Percentiles rank a stretch among this genome's conserved stretches.
These are phyloP conservation scores for Phymanthus crucifer DNA, from an alignment of 92 coral and sea anemone species.

Conservation along the genomic window DNA sequence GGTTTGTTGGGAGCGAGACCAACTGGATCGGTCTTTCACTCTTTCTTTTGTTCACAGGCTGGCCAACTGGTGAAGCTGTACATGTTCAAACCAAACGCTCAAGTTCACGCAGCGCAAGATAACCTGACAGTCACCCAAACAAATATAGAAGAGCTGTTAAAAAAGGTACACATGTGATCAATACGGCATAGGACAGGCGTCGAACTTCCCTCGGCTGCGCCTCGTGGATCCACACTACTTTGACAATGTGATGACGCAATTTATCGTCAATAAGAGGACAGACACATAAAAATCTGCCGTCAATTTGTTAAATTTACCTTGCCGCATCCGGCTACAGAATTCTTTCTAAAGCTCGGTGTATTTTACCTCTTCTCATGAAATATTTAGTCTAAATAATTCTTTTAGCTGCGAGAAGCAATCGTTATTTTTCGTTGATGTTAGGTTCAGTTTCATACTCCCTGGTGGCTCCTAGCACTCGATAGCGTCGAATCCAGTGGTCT, in stretches of 20 bases:
- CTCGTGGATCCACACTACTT: neutral
- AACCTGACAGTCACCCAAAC: slow-evolving; percentile 48
- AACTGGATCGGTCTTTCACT: neutral
- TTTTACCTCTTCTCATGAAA: too few species aligned
- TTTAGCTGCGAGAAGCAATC: too few species aligned
- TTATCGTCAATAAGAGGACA: too few species aligned
- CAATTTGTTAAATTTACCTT: too few species aligned
- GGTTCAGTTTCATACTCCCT: slow-evolving; percentile 78
- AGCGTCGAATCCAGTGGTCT: slow-evolving; percentile 32
- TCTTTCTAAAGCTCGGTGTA: too few species aligned
- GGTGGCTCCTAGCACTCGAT: slow-evolving; percentile 86
- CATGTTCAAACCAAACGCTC: slow-evolving; percentile 61
- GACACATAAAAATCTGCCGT: too few species aligned
- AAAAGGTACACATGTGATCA: slow-evolving; percentile 47
- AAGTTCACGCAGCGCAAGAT: slow-evolving; percentile 66
- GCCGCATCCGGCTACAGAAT: too few species aligned
- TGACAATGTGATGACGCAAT: too few species aligned
- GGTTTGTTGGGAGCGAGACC: neutral
- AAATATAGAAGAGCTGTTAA: slow-evolving; percentile 46
- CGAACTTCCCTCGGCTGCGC: too few species aligned
- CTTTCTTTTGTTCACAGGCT: slow-evolving; percentile 42
- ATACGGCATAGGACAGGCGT: neutral
- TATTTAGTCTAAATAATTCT: too few species aligned
- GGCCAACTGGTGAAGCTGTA: slow-evolving; percentile 62
- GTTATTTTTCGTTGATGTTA: slow-evolving; percentile 6